Percentiles rank a stretch among this genome's conserved stretches.
Evolutionary conservation across 2,797 vertebrate genomes (phyloP).

Genomic region (Acridotheres tristis): DNA sequence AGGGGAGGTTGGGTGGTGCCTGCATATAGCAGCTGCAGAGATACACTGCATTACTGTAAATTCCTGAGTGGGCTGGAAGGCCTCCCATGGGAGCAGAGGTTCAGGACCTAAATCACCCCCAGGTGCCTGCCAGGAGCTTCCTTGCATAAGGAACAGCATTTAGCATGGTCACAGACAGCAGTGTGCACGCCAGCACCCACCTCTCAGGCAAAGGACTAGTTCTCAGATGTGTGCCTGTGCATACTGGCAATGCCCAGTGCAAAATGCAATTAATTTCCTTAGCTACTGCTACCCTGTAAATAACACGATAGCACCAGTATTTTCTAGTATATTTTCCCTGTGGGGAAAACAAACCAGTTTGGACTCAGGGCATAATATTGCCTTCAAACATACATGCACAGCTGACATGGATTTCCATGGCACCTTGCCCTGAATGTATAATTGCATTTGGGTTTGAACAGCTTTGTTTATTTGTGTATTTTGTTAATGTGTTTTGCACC

Average conservation of each 20-base stretch:
- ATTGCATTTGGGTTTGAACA: constrained; percentile 50
- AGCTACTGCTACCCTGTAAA: not conserved
- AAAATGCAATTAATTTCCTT: not conserved
- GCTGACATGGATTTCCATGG: not conserved
- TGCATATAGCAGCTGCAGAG: not conserved
- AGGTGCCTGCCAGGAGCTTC: not conserved
- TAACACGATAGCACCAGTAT: not conserved
- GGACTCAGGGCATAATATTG: not conserved
- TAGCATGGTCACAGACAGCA: not conserved
- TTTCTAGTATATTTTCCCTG: not conserved
- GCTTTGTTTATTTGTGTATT: constrained; percentile 64
- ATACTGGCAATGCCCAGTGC: not conserved
- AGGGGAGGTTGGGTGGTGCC: not conserved
- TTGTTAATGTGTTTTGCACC: constrained; percentile 59
- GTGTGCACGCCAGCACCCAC: not conserved
- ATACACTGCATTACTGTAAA: not conserved
- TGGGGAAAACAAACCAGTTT: not conserved
- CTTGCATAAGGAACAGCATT: not conserved
- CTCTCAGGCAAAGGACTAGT: not conserved
- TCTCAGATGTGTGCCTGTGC: not conserved
- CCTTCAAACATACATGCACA: not conserved
- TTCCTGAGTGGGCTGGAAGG: not conserved
- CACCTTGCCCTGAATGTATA: constrained; percentile 39
- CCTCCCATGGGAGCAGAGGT: not conserved
- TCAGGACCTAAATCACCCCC: not conserved